These are phyloP conservation scores for Salvator merianae DNA, from an alignment of 2,113 vertebrate species.

Conservation along the genomic window DNA sequence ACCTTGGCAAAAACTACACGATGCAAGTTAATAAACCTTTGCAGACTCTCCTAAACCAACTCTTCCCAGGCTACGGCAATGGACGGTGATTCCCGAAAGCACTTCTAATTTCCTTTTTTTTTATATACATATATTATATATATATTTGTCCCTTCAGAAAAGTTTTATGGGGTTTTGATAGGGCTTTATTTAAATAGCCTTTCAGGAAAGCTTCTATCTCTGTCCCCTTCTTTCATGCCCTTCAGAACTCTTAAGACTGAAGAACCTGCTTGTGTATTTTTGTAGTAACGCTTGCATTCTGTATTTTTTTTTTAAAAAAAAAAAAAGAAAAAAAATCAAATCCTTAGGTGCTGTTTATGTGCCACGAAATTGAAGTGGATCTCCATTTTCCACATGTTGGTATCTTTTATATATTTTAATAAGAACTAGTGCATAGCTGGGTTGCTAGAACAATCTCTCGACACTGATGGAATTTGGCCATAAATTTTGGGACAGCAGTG, in stretches of 20 bases:
- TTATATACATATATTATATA: neutral
- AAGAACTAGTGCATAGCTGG: slow-evolving; percentile 34
- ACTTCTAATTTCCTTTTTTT: slow-evolving; percentile 50
- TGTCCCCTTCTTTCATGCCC: slow-evolving; percentile 1
- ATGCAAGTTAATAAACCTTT: slow-evolving; percentile 88
- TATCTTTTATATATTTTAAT: neutral
- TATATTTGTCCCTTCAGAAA: neutral
- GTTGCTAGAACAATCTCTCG: slow-evolving; percentile 68
- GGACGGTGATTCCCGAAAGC: slow-evolving; percentile 86
- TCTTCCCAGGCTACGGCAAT: slow-evolving; percentile 95
- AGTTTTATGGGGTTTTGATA: slow-evolving; percentile 26
- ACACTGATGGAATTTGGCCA: slow-evolving; percentile 47
- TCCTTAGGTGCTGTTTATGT: slow-evolving; percentile 23
- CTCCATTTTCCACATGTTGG: slow-evolving; percentile 15
- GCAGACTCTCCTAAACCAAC: slow-evolving; percentile 88
- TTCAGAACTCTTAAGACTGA: slow-evolving; percentile 47
- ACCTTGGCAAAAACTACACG: slow-evolving; percentile 86
- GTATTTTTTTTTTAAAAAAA: too few species aligned
- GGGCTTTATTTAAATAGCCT: slow-evolving; percentile 73
- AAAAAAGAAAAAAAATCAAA: slow-evolving; percentile 20
- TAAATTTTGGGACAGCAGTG: slow-evolving; percentile 6
- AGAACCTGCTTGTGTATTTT: slow-evolving; percentile 45
- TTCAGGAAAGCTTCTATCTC: neutral
- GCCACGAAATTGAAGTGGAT: slow-evolving; percentile 7
- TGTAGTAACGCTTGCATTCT: slow-evolving; percentile 5